Base-by-base conservation (phyloP, 1,140 invertebrate genomes). In the Drosophila sp. region DNA sequence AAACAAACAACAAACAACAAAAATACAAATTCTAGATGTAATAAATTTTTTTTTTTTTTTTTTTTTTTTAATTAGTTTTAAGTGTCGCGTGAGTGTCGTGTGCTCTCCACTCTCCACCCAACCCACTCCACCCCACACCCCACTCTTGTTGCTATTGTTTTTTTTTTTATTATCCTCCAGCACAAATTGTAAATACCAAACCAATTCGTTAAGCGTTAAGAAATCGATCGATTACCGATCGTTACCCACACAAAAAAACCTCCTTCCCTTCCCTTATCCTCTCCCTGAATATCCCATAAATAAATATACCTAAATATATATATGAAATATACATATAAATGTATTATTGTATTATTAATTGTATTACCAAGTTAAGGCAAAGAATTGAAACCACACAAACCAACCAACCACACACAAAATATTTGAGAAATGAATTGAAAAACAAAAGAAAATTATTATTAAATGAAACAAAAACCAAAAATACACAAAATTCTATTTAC, bases 281-380 rank as follows among this genome's bases (percentile, higher is more conserved):
- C 66, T 35, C 60, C 72, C 64, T 60, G 55, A 77, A 71, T 38
- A 33, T 54, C 30, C 70, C 60, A 70, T 56, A 75, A 72, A 69
- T 76, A 61, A 50, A 27, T 50, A 50, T 27, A 50, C 7, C 23
- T 27, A 50, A 23, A 47, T 47, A 47, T 47, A 44, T 44, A 50
- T 50, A 27, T 27, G 7, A 50, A 50, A 50, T 50, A 80, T 65
- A 66, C 79, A 64, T 76, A 66, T 77, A 75, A 89, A 77, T 86
- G 83, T 86, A 86, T 86, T 86, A 86, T 80, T 86, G 72, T 86
- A 86, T 86, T 86, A 86, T 87, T 86, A 86, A 86, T 85, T 86
- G 72, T 87, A 86, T 80, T 86, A 69, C 79, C 85, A 63, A 57
- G 72, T 70, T 70, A 83, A 87, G 90, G 85, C 60, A 63, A 50